Conservation (phyloP, 2,113 vertebrate genomes). For the Neomonachus schauinslandi region DNA sequence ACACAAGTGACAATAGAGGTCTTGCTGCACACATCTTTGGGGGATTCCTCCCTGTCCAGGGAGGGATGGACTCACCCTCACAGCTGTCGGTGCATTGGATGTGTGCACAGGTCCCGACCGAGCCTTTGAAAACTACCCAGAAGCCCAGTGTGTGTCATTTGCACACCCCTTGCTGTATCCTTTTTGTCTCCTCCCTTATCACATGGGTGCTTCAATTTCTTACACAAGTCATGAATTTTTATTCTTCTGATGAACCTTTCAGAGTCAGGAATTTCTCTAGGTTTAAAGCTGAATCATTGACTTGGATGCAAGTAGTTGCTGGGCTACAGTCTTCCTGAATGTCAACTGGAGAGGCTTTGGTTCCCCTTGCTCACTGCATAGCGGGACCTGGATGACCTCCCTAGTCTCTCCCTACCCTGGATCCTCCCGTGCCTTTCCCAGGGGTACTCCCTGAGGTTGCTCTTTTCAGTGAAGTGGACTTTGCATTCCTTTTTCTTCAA, state of each 20-base stretch:
- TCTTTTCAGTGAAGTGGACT: neutral
- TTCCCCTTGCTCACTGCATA: neutral
- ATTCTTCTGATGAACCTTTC: neutral
- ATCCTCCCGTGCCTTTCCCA: neutral
- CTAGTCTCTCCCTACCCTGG: neutral
- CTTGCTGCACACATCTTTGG: neutral
- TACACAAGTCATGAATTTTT: neutral
- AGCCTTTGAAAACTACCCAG: neutral
- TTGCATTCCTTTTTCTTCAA: neutral
- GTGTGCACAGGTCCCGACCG: fast-evolving
- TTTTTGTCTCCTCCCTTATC: neutral
- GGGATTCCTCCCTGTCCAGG: neutral
- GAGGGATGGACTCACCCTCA: neutral
- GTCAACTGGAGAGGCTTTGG: neutral
- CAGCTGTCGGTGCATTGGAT: neutral
- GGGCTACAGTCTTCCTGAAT: neutral
- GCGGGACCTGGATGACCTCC: neutral
- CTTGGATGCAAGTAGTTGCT: neutral
- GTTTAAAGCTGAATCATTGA: neutral
- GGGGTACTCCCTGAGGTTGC: neutral
- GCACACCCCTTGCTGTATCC: neutral
- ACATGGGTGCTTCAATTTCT: neutral
- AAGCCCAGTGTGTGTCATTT: fast-evolving
- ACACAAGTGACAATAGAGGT: neutral
- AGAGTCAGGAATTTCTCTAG: neutral